Evolutionary conservation across 2,113 vertebrate species (phyloP).

Genomic region (Seriola rivoliana): DNA sequence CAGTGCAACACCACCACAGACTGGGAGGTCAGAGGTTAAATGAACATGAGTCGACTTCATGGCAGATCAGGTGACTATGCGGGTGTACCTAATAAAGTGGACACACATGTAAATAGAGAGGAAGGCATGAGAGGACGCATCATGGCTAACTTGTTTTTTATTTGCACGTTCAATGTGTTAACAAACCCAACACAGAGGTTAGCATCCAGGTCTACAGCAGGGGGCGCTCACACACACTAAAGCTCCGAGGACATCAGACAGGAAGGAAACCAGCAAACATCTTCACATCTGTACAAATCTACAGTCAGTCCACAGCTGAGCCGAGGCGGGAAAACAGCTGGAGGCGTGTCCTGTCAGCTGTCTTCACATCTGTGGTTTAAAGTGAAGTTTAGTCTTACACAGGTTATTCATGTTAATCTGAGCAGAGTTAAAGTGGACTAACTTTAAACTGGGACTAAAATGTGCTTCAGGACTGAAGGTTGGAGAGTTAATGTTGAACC

Average conservation of each 20-base stretch:
- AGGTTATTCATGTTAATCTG: background rate
- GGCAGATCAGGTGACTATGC: background rate
- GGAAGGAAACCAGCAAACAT: slow-evolving; percentile 60
- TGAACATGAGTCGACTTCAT: too few relatives aligned
- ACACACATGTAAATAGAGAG: background rate
- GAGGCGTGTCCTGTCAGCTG: too few relatives aligned
- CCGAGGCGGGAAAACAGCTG: too few relatives aligned
- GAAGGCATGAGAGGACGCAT: background rate
- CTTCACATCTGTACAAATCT: slow-evolving; percentile 69
- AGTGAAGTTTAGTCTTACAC: slow-evolving; percentile 21
- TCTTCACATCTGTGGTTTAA: background rate
- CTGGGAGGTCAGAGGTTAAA: too few relatives aligned
- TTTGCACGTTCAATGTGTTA: slow-evolving; percentile 88
- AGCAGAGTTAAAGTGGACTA: slow-evolving; percentile 28
- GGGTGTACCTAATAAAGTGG: background rate
- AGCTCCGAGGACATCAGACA: slow-evolving; percentile 65
- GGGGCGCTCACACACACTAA: slow-evolving; percentile 73
- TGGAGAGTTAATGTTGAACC: slow-evolving; percentile 16
- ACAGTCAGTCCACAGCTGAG: slow-evolving; percentile 29
- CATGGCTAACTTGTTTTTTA: slow-evolving; percentile 92
- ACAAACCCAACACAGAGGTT: slow-evolving; percentile 91
- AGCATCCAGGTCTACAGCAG: slow-evolving; percentile 85
- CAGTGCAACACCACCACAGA: too few relatives aligned
- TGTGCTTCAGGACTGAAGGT: slow-evolving; percentile 35
- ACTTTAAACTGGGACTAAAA: slow-evolving; percentile 17